Base-by-base conservation (phyloP, 2,888 invertebrate genomes). In the Conomelus anceps region DNA sequence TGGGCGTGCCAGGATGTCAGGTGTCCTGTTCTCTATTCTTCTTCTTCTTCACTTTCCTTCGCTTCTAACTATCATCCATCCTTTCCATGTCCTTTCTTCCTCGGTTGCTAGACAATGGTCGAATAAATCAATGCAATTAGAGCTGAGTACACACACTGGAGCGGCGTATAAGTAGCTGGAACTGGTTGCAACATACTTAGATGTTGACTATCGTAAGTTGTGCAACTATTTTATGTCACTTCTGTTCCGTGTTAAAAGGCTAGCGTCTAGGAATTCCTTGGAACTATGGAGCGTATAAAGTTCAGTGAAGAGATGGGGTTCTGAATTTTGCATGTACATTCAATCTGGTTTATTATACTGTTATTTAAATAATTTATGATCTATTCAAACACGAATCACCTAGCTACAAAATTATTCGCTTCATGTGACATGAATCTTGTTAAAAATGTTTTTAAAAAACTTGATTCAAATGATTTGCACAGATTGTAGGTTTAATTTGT, bases 71-170 rank as follows among this genome's bases (percentile, higher is more conserved):
- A 22, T 23, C 85, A 9, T 22, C 24, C n/a, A 3, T 85, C 85
- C 24, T 85, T 23, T 85, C 22, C 11, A 1, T 23, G 24, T 7
- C 6, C 23, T 22, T 24, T n/a, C 86, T 23, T 11, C 86, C 20
- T 29, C 96, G 96, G n/a, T n/a, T n/a, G n/a, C n/a, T n/a, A n/a
- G 96, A 97, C 97, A 97, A 97, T 97, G 96, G 97, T 95, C 94
- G 96, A 96, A 97, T 97, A 97, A 97, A 97, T 97, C 97, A 97
- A 96, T 96, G 97, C 97, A 97, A 97, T 97, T 97, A 97, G 97
- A 91, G 90, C 89, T n/a, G 4, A 20, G 63, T 63, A 92, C 92
- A 92, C 92, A 93, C 92, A 91, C 91, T 91, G 93, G 92, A 92
- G 92, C 90, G 90, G 92, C 91, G 92, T 91, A 90, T 91, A 91